A percentile compares a stretch with the other conserved stretches of the same genome.
These are phyloP conservation scores for Leucosticte australis DNA, from an alignment of 2,113 vertebrate genomes.

Conservation along the genomic window DNA sequence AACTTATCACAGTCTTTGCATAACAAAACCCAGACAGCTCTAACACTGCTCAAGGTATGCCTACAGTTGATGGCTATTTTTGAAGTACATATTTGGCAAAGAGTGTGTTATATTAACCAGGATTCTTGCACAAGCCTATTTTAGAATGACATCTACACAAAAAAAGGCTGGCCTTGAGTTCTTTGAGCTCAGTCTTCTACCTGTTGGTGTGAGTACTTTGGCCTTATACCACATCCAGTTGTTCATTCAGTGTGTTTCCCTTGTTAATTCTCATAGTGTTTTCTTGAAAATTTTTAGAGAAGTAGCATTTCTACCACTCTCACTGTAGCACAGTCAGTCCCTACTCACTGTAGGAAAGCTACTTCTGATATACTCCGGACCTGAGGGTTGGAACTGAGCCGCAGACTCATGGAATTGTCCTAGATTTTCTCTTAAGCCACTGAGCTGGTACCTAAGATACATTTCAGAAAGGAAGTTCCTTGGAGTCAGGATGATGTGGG, in stretches of 20 bases:
- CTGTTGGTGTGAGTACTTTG: background rate
- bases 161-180: background rate
- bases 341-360: background rate
- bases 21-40: background rate
- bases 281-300: background rate
- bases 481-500: background rate
- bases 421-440: background rate
- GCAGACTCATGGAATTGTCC: background rate
- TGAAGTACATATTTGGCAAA: slow-evolving; percentile 34
- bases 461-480: background rate
- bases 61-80: slow-evolving; percentile 28
- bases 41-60: slow-evolving; percentile 8
- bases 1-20: background rate
- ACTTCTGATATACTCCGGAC: background rate
- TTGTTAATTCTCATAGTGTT: background rate
- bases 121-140: background rate
- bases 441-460: background rate
- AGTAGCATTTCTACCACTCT: background rate
- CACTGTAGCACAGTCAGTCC: background rate
- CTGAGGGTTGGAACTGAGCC: background rate
- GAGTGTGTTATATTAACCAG: background rate
- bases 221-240: background rate
- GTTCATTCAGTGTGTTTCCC: background rate
- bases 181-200: background rate
- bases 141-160: background rate